Evolutionary conservation across 2,797 vertebrate genomes (phyloP).

Genomic region (Phrynocephalus guinanensis): DNA sequence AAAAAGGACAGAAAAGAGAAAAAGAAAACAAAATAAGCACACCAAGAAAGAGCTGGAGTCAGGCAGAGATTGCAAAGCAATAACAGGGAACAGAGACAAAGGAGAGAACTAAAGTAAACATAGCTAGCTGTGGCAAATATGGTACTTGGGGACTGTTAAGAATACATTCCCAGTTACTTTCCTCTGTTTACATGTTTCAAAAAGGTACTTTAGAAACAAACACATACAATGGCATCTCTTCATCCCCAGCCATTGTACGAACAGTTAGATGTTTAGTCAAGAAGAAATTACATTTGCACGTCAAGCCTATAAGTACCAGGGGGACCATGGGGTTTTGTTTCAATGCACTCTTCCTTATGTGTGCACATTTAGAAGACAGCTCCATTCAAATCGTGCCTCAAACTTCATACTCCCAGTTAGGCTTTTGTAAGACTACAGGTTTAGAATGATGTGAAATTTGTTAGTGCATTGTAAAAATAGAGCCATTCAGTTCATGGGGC

Average conservation of each 20-base stretch:
- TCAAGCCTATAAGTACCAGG: too few species aligned
- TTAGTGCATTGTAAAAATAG: too few species aligned
- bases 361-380: background rate
- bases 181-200: conserved; percentile 12
- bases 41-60: background rate
- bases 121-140: background rate
- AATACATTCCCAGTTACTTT: conserved; percentile 10
- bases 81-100: conserved; percentile 17
- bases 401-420: background rate
- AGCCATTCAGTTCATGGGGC: too few species aligned
- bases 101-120: background rate
- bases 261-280: background rate
- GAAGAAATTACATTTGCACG: background rate
- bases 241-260: background rate
- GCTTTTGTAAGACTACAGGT: too few species aligned
- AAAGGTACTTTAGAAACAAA: conserved; percentile 21
- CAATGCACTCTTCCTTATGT: background rate
- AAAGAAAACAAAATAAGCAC: background rate
- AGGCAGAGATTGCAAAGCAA: background rate
- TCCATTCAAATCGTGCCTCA: background rate
- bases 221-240: background rate
- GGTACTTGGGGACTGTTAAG: background rate
- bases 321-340: too few species aligned
- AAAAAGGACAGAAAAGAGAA: background rate
- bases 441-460: background rate